Conservation (phyloP, 2,113 vertebrate species). For the Rhabdomys dilectus region DNA sequence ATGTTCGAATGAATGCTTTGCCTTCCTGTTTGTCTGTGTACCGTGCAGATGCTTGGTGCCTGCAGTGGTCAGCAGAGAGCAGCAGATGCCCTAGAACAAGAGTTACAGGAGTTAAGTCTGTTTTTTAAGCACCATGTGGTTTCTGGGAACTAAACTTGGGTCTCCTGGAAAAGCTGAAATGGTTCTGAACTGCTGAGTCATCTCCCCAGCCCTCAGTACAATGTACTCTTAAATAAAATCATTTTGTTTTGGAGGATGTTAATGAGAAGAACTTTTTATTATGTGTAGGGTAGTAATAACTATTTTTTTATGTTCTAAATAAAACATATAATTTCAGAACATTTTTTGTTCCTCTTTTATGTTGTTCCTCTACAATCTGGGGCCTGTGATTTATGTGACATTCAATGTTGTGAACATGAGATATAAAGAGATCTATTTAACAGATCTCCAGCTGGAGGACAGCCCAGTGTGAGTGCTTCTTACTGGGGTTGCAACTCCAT, state of each 20-base stretch:
- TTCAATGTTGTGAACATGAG: background rate
- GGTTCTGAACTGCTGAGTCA: background rate
- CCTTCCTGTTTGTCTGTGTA: background rate
- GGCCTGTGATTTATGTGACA: conserved; percentile 21
- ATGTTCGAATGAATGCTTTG: too few relatives aligned
- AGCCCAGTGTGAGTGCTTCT: accelerated
- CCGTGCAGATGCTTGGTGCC: too few relatives aligned
- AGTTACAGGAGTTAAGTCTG: background rate
- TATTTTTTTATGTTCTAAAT: conserved; percentile 65
- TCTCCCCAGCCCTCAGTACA: background rate
- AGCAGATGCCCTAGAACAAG: background rate
- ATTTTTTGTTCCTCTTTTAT: conserved; percentile 64
- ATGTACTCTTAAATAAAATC: background rate
- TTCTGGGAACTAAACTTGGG: background rate
- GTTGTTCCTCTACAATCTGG: background rate
- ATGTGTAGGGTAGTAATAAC: background rate
- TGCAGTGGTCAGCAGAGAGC: background rate
- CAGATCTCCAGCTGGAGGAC: accelerated
- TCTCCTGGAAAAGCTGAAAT: background rate
- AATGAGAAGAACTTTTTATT: conserved; percentile 15
- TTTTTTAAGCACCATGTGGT: background rate
- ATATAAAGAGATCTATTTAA: background rate
- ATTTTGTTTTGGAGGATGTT: background rate
- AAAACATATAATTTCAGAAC: conserved; percentile 42
- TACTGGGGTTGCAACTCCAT: accelerated